Evolutionary conservation across 2,888 invertebrate species (phyloP).

Genomic region (Drosophila prostipennis): DNA sequence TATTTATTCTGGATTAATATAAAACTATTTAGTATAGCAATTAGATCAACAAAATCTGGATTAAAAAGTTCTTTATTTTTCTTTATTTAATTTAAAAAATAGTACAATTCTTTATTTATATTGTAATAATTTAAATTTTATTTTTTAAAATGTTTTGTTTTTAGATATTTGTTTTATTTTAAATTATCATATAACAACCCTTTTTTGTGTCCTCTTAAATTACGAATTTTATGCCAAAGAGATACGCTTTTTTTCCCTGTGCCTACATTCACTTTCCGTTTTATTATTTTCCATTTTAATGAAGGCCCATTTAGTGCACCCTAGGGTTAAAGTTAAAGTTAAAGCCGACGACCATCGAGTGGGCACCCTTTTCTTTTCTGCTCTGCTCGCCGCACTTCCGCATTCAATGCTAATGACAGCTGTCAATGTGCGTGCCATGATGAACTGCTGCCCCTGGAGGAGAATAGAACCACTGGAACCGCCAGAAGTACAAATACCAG

Average conservation of each 20-base stretch:
- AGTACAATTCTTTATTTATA: background rate
- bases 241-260: background rate
- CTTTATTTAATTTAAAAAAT: background rate
- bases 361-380: constrained; percentile 9
- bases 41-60: no score
- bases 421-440: constrained; percentile 77
- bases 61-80: no score
- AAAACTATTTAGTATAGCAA: no score
- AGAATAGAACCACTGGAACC: background rate
- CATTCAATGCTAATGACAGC: constrained; percentile 72
- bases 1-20: background rate
- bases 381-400: constrained; percentile 69
- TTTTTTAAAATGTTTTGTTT: no score
- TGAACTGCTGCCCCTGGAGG: constrained; percentile 59
- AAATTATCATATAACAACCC: background rate
- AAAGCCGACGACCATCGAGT: constrained; percentile 11
- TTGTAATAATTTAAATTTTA: background rate
- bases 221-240: background rate
- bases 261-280: constrained; percentile 57
- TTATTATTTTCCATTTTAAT: constrained; percentile 79
- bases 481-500: background rate
- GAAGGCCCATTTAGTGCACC: constrained; percentile 74
- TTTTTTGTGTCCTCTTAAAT: no score
- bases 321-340: constrained; percentile 19
- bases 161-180: background rate